Conservation (phyloP, 2,797 vertebrate genomes). For the Enteromius viviparus region DNA sequence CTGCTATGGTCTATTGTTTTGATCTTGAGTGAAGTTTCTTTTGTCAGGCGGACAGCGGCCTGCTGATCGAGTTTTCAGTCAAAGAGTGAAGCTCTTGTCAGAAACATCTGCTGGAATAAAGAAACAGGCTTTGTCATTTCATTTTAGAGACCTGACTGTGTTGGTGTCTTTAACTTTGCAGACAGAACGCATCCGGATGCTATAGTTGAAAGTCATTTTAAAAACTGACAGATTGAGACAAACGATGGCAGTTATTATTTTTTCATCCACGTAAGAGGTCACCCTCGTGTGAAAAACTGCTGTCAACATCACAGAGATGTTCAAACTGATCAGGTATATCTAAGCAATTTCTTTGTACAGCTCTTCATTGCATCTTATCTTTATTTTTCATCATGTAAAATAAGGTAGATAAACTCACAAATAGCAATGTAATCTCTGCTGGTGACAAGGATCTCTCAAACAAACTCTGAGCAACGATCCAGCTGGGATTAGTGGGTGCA, state of each 20-base stretch:
- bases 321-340: background rate
- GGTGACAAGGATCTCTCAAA: constrained; percentile 40
- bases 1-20: background rate
- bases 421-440: constrained; percentile 53
- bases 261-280: background rate
- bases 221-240: background rate
- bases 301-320: background rate
- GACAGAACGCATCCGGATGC: background rate
- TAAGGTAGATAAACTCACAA: constrained; percentile 34
- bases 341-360: background rate
- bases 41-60: background rate
- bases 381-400: background rate
- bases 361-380: background rate
- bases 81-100: constrained; percentile 31
- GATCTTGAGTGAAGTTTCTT: background rate
- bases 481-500: constrained; percentile 64
- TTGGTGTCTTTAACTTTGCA: background rate
- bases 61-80: background rate
- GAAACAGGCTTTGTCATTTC: background rate
- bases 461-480: constrained; percentile 41
- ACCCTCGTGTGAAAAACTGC: background rate
- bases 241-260: background rate
- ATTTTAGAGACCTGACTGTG: background rate
- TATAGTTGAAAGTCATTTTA: background rate
- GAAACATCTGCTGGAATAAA: constrained; percentile 47